These are phyloP conservation scores for Iphiclides podalirius DNA, from an alignment of 2,888 invertebrate species.

Conservation along the genomic window DNA sequence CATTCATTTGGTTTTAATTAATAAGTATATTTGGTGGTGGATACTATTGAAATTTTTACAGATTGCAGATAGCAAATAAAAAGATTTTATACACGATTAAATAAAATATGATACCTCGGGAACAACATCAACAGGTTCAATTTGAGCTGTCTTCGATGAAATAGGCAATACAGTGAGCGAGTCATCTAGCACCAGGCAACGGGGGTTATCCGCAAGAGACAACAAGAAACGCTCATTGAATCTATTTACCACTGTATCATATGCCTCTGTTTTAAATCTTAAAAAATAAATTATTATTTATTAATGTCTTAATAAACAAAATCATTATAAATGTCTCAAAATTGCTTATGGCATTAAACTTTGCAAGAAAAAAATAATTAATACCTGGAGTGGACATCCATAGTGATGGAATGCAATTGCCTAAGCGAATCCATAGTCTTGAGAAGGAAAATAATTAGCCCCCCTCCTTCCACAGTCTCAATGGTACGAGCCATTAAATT, in stretches of 20 bases:
- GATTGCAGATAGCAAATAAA: too few species aligned
- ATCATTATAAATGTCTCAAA: background rate
- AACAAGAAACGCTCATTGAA: slow-evolving; percentile 98
- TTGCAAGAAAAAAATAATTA: too few species aligned
- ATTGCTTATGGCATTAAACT: too few species aligned
- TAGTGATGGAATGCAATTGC: slow-evolving; percentile 96
- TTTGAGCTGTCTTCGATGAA: slow-evolving; percentile 91
- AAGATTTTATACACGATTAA: too few species aligned
- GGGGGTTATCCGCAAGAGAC: slow-evolving; percentile 91
- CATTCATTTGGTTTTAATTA: too few species aligned
- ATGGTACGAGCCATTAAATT: slow-evolving; percentile 97
- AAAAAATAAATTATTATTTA: slow-evolving; percentile 18
- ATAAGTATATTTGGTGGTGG: too few species aligned
- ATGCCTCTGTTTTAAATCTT: slow-evolving; percentile 95
- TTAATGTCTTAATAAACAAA: background rate
- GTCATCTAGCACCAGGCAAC: slow-evolving; percentile 97
- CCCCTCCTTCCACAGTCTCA: slow-evolving; percentile 98
- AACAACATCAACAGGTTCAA: slow-evolving; percentile 83
- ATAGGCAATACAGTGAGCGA: slow-evolving; percentile 94
- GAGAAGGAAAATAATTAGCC: slow-evolving; percentile 93
- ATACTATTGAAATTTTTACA: too few species aligned
- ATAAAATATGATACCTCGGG: slow-evolving; percentile 59
- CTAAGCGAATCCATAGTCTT: slow-evolving; percentile 92
- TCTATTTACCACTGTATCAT: slow-evolving; percentile 93
- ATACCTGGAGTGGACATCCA: slow-evolving; percentile 97